These are phyloP conservation scores for Molossus molossus DNA, from an alignment of 2,797 vertebrate genomes.

Conservation along the genomic window DNA sequence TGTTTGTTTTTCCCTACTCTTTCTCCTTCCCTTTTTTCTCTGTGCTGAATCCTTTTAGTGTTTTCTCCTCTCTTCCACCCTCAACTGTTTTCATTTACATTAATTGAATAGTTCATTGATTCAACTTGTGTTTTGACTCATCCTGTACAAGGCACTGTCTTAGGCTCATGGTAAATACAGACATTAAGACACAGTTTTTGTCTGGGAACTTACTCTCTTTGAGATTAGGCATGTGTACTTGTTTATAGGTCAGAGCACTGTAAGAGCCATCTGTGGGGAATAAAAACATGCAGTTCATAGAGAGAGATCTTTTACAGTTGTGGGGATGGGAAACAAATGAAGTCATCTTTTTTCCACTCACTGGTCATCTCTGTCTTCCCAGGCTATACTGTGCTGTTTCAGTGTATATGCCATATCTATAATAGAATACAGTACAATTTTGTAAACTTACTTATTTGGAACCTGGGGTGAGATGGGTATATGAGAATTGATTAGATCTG, in stretches of 20 bases:
- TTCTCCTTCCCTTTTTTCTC: background rate
- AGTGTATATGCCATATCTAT: background rate
- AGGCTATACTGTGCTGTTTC: background rate
- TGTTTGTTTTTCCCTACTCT: background rate
- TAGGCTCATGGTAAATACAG: background rate
- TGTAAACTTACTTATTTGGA: conserved; percentile 49
- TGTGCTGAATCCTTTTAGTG: background rate
- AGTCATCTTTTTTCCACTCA: background rate
- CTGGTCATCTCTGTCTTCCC: background rate
- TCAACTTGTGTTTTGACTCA: background rate
- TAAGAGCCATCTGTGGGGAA: conserved; percentile 21
- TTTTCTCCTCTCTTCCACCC: background rate
- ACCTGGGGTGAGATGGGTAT: background rate
- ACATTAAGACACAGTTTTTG: background rate
- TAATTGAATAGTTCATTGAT: conserved; percentile 44
- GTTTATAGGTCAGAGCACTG: background rate
- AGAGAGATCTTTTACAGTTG: background rate
- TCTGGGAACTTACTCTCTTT: background rate
- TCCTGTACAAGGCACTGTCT: background rate
- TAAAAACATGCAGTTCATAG: background rate
- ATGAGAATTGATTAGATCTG: background rate
- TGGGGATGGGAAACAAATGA: conserved; percentile 18
- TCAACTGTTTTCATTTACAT: conserved; percentile 5
- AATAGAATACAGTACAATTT: background rate
- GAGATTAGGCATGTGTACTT: background rate